Base-by-base conservation (phyloP, 2,797 vertebrate species). In the Cryptoprocta ferox region DNA sequence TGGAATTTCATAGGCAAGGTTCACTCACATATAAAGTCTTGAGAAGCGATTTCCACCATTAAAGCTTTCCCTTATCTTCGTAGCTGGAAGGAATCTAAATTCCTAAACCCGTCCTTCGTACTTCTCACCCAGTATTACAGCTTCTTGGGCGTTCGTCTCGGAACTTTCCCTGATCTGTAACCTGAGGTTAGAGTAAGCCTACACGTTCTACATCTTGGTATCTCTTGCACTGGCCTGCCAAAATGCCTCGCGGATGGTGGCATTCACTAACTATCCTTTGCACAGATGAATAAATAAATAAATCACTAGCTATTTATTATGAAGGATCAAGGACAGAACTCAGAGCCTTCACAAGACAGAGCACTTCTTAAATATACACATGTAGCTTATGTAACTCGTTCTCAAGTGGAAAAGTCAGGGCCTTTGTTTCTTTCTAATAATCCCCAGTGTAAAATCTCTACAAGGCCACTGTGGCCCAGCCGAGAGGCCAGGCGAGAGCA, bases 171-270 rank as follows among this genome's bases (percentile, higher is more conserved):
- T 7, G 32, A 37, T 10, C n/a, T 5, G 8, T 66, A 10, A n/a
- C n/a, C 81, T 0, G 39, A 53, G 53, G 63, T n/a, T 3, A 0
- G 1, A 63, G 48, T 14, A 65, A 24, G 39, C 4, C 9, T 35
- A 19, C 4, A 2, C 6, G 19, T 79, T 32, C 75, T 16, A 30
- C 4, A 12, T 66, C 21, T 28, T 32, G 32, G 32, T 3, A 1
- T 80, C 39, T 53, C 75, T 13, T 6, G 35, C 14, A 30, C 59
- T 3, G 9, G 9, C 18, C 75, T 28, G 18, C n/a, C 48, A 28
- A 0, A 3, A 65, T 16, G 28, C 42, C 16, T n/a, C 37, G 12
- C 4, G 0, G 4, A 12, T 14, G 8, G 37, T 4, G 42, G 28
- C 56, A 16, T 32, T 37, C n/a, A 4, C 24, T 8, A 37, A 63